Percentiles rank a stretch among this genome's conserved stretches.
phyloP scores from a whole-genome alignment of 2,113 vertebrate species.

The Grammomys surdaster region DNA sequence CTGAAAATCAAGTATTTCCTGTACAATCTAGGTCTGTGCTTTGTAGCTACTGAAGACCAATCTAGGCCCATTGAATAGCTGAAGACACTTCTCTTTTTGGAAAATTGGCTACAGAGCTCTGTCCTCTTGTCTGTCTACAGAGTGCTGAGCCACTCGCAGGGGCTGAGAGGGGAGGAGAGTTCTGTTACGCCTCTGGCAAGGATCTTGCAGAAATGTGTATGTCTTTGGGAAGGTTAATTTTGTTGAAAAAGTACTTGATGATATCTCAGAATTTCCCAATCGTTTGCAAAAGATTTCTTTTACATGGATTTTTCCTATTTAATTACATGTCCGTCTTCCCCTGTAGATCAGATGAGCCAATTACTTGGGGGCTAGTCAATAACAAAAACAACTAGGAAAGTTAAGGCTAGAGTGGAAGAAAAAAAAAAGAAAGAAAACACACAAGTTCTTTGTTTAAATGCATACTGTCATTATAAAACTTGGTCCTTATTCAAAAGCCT shows the following conservation, averaged over 20 bases:
- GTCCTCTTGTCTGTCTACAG: neutral
- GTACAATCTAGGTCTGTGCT: no score
- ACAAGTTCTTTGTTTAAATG: constrained; percentile 28
- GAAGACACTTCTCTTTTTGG: neutral
- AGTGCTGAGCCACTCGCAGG: neutral
- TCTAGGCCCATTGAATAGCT: neutral
- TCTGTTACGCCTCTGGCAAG: neutral
- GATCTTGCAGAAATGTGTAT: constrained; percentile 36
- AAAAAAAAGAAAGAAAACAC: neutral
- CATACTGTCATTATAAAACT: constrained; percentile 34
- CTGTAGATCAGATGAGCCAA: constrained; percentile 33
- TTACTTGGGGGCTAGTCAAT: constrained; percentile 33
- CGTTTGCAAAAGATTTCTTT: constrained; percentile 50
- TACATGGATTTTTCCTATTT: constrained; percentile 49
- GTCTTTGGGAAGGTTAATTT: constrained; percentile 58
- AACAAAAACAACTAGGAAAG: constrained; percentile 60
- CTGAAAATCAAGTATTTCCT: neutral
- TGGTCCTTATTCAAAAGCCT: neutral
- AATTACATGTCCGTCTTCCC: constrained; percentile 55
- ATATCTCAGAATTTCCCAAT: constrained; percentile 48
- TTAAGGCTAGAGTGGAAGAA: constrained; percentile 15
- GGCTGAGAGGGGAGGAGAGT: neutral
- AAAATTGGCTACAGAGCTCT: neutral
- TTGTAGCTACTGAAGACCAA: neutral
- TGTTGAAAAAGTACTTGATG: constrained; percentile 42